Evolutionary conservation across 2,888 invertebrate genomes (phyloP), one percentile per base, ranked within the genome.

Genomic region (Plagodis dolabraria): DNA sequence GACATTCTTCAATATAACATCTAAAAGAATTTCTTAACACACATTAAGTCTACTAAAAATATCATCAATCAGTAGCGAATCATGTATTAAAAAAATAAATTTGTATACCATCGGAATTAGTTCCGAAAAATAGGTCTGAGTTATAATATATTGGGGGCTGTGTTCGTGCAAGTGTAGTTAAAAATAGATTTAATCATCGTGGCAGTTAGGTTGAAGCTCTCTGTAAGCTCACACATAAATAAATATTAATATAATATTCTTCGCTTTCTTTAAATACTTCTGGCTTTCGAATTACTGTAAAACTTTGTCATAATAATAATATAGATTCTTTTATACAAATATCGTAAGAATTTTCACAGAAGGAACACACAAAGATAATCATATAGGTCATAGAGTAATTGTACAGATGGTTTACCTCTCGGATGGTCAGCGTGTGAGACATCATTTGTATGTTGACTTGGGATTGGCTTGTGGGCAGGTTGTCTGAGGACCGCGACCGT

Each of bases 381-480:
- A 54, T 42, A 44, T 42, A 49, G 22, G 22, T 22, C 22, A 35
- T 40, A 53, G 43, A 12, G 43, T 45, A 33, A 10, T 7, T 9
- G n/a, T 52, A 34, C 11, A 47, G 44, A 54, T 6, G 58, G 71
- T 93, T 93, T 93, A 98, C 98, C 97, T 98, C 98, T 94, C 97
- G 94, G 80, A 98, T 97, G 80, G 97, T 97, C 80, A 98, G 95
- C 64, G 98, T 98, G 85, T 98, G 97, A 51, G 98, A 98, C 95
- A 97, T 97, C 97, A 98, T 97, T 93, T 98, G 97, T 73, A 98
- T 97, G 94, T 98, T 97, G 93, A 97, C 96, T 93, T 98, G 98
- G 65, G 97, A 97, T 90, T 98, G 97, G 92, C 97, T 97, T 82
- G 97, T 97, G 74, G 98, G 97, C 75, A 98, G 93, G 93, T 97